Evolutionary conservation across 2,113 vertebrate genomes (phyloP).

Genomic region (Myotis yumanensis): DNA sequence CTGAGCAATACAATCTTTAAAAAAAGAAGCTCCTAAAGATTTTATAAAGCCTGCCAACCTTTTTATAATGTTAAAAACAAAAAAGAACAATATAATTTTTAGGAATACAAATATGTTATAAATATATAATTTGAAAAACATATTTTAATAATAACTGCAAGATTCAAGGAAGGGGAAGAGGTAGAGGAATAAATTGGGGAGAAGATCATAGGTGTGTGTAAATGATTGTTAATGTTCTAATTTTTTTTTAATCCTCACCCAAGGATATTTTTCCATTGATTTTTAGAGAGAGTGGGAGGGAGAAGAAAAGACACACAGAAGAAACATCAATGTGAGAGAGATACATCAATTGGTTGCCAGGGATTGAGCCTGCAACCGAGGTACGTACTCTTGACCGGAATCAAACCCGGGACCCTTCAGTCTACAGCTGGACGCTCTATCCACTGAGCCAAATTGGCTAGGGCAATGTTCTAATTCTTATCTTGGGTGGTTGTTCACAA

Average conservation of each 20-base stretch:
- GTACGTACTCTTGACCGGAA: too few species aligned
- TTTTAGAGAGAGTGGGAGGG: too few species aligned
- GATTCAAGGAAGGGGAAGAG: neutral
- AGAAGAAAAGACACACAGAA: too few species aligned
- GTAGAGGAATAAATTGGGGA: neutral
- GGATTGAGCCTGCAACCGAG: too few species aligned
- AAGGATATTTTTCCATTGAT: too few species aligned
- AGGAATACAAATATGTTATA: neutral
- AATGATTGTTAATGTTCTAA: constrained; percentile 3
- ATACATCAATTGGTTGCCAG: too few species aligned
- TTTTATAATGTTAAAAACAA: constrained; percentile 37
- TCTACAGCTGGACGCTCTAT: too few species aligned
- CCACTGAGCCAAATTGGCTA: too few species aligned
- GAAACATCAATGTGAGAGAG: too few species aligned
- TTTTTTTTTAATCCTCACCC: neutral
- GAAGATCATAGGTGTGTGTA: neutral
- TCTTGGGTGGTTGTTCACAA: neutral
- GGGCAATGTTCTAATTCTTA: constrained; percentile 4
- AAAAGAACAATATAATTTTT: neutral
- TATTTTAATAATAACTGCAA: constrained; percentile 28
- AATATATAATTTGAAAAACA: constrained; percentile 20
- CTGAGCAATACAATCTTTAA: neutral
- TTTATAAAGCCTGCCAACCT: neutral
- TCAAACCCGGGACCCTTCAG: too few species aligned
- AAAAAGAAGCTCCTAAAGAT: neutral